These are phyloP conservation scores for Trachelus troglodyta DNA, from an alignment of 2,888 invertebrate genomes.

Conservation along the genomic window DNA sequence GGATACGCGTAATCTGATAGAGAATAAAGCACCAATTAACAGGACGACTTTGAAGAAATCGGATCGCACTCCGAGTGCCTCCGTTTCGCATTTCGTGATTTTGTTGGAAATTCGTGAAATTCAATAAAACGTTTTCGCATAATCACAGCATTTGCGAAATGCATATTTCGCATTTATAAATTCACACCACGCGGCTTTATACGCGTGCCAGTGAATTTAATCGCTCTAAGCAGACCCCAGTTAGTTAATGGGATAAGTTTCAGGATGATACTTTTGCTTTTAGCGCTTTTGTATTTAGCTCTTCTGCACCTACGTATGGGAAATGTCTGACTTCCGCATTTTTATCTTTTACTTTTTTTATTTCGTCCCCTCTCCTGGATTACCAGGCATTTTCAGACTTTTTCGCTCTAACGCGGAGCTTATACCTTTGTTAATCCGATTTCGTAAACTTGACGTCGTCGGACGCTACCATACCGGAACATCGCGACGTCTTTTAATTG, in stretches of 20 bases:
- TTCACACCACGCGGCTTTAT: neutral
- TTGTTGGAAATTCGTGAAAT: too few species aligned
- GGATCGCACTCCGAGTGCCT: too few species aligned
- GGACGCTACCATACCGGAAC: neutral
- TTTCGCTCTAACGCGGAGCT: neutral
- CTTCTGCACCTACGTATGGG: neutral
- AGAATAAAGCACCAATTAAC: too few species aligned
- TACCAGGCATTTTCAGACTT: neutral
- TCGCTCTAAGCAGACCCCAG: neutral
- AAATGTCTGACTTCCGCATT: neutral
- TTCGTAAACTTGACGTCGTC: neutral
- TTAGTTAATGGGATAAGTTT: neutral
- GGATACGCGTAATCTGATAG: too few species aligned
- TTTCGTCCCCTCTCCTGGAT: neutral
- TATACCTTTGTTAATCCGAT: neutral
- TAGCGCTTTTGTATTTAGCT: neutral
- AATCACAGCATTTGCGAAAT: neutral
- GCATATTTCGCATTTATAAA: neutral
- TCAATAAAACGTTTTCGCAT: too few species aligned
- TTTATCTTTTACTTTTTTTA: neutral
- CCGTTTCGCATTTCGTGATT: too few species aligned
- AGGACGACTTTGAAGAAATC: too few species aligned
- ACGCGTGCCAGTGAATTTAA: neutral
- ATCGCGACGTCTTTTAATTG: neutral
- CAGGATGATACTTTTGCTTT: neutral